Percentiles rank a stretch among this genome's conserved stretches.
Conservation (phyloP, 1,140 invertebrate genomes). For the Formica selysi region DNA sequence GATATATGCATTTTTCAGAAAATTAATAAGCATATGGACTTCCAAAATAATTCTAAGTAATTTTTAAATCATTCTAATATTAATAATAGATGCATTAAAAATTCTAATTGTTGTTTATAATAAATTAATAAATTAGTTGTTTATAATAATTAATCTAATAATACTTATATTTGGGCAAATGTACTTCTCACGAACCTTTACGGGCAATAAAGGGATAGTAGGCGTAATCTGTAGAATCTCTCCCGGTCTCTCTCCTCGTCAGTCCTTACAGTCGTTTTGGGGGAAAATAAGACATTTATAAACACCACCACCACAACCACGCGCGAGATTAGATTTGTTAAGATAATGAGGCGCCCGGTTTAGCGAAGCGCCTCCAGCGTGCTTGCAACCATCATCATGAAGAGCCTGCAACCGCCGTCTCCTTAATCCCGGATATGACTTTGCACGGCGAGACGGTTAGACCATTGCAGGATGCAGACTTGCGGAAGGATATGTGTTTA, state of each 20-base stretch:
- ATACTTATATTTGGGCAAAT: background rate
- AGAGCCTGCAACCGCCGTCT: conserved; percentile 75
- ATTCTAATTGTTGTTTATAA: no score
- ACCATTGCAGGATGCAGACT: conserved; percentile 49
- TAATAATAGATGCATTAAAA: no score
- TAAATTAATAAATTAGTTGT: no score
- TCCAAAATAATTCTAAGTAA: no score
- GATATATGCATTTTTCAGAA: background rate
- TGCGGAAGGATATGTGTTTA: conserved; percentile 35
- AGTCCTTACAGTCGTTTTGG: conserved; percentile 71
- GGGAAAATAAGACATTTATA: conserved; percentile 87
- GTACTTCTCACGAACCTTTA: conserved; percentile 32
- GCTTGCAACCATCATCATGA: conserved; percentile 69
- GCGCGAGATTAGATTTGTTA: conserved; percentile 86
- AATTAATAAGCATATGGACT: background rate
- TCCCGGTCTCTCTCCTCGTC: conserved; percentile 43
- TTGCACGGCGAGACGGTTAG: conserved; percentile 63
- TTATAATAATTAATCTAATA: no score
- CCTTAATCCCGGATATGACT: conserved; percentile 82
- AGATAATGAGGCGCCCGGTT: conserved; percentile 85
- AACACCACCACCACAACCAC: conserved; percentile 80
- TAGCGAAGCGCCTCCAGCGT: conserved; percentile 70
- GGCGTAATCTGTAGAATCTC: conserved; percentile 53
- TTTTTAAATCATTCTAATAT: no score
- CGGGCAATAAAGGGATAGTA: conserved; percentile 52